phyloP scores from a whole-genome alignment of 2,888 invertebrate genomes.

The Brenthis hecate region DNA sequence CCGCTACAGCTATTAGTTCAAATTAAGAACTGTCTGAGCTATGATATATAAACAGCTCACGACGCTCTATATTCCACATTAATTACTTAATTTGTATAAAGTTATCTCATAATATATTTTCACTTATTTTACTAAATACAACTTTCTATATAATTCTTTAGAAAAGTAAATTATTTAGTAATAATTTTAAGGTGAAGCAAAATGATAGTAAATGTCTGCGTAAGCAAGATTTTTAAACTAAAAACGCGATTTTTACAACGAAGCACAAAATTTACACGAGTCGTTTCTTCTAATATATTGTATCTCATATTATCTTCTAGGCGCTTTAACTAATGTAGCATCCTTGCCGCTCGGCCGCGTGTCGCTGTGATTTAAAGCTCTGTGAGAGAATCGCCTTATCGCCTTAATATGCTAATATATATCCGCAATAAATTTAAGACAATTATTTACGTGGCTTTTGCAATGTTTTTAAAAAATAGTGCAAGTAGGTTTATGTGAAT shows the following conservation, averaged over 20 bases:
- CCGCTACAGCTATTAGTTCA: slow-evolving; percentile 79
- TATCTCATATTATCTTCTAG: slow-evolving; percentile 18
- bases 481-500: not conserved
- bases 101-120: not conserved
- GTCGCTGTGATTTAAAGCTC: slow-evolving; percentile 22
- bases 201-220: not conserved
- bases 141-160: not conserved
- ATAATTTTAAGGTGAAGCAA: not conserved
- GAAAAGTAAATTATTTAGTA: not conserved
- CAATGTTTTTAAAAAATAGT: slow-evolving; percentile 1
- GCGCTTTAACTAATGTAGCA: slow-evolving; percentile 20
- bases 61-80: slow-evolving; percentile 8
- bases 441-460: slow-evolving; percentile 23
- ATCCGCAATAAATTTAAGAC: slow-evolving; percentile 18
- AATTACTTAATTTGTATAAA: slow-evolving; percentile 17
- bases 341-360: slow-evolving; percentile 20
- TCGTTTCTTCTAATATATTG: slow-evolving; percentile 15
- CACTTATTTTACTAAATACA: not conserved
- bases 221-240: not conserved
- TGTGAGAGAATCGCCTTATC: slow-evolving; percentile 24
- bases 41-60: slow-evolving; percentile 33
- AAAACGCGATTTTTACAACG: not conserved
- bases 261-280: not conserved
- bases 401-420: slow-evolving; percentile 23
- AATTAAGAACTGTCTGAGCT: slow-evolving; percentile 69